These are phyloP conservation scores for Platygyra sinensis DNA, from an alignment of 64 coral and sea anemone genomes.

Conservation along the genomic window DNA sequence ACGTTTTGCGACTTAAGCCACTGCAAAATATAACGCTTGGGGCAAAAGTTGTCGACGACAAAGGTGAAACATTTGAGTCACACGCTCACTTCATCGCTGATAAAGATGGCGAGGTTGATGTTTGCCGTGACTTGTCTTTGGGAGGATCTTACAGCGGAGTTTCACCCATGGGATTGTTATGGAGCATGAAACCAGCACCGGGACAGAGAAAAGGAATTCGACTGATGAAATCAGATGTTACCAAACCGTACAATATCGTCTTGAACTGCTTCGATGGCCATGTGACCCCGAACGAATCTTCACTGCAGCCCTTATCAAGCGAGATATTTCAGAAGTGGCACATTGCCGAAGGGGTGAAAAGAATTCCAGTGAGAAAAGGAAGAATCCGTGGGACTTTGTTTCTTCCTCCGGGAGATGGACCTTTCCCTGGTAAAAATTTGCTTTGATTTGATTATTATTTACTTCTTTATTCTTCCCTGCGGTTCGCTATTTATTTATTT, in stretches of 20 bases:
- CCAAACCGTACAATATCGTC: conserved; percentile 28
- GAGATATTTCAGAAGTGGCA: conserved; percentile 25
- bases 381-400: conserved; percentile 62
- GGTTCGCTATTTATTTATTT: no score
- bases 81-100: conserved; percentile 59
- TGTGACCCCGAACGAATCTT: background rate
- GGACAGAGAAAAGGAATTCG: conserved; percentile 37
- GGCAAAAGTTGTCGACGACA: conserved; percentile 50
- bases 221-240: conserved; percentile 49
- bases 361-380: conserved; percentile 48
- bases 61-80: conserved; percentile 60
- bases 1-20: background rate
- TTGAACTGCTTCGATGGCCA: conserved; percentile 46
- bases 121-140: conserved; percentile 12
- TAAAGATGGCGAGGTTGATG: conserved; percentile 49
- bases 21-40: conserved; percentile 14
- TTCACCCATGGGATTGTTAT: conserved; percentile 74
- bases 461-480: no score
- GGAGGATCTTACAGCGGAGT: conserved; percentile 68
- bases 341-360: conserved; percentile 45
- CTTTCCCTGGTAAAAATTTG: conserved; percentile 68
- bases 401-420: conserved; percentile 64
- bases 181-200: conserved; percentile 42
- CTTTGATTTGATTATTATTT: background rate
- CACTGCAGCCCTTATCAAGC: background rate